Conservation (phyloP, 1,140 invertebrate genomes). For the Hormaphis cornu region DNA sequence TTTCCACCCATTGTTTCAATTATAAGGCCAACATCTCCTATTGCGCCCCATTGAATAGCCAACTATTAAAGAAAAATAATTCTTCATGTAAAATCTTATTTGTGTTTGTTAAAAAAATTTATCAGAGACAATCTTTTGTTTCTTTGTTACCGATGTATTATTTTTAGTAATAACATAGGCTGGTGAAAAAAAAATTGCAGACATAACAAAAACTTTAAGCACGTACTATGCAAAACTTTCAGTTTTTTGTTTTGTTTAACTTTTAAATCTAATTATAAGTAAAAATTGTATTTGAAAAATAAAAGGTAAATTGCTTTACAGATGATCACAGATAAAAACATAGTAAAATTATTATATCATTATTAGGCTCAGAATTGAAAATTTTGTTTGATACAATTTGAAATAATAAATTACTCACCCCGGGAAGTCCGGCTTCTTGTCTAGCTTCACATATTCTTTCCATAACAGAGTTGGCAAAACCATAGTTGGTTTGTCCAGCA, state of each 20-base stretch:
- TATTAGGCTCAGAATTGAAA: not conserved
- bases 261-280: no score
- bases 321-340: not conserved
- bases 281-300: no score
- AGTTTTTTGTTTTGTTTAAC: no score
- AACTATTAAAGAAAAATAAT: constrained; percentile 45
- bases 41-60: constrained; percentile 95
- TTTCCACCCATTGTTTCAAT: constrained; percentile 74
- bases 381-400: not conserved
- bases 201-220: no score
- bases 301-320: no score
- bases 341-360: no score
- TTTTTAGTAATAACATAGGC: no score
- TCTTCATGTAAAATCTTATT: constrained; percentile 7
- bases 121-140: no score
- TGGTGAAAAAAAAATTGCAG: no score
- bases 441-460: constrained; percentile 84
- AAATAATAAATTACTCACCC: constrained; percentile 42
- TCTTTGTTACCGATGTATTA: no score
- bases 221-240: no score
- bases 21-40: constrained; percentile 91
- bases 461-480: constrained; percentile 90
- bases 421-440: constrained; percentile 64
- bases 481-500: constrained; percentile 90
- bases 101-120: no score